Evolutionary conservation across 2,888 invertebrate species (phyloP).

Genomic region (Acrobasis suavella): DNA sequence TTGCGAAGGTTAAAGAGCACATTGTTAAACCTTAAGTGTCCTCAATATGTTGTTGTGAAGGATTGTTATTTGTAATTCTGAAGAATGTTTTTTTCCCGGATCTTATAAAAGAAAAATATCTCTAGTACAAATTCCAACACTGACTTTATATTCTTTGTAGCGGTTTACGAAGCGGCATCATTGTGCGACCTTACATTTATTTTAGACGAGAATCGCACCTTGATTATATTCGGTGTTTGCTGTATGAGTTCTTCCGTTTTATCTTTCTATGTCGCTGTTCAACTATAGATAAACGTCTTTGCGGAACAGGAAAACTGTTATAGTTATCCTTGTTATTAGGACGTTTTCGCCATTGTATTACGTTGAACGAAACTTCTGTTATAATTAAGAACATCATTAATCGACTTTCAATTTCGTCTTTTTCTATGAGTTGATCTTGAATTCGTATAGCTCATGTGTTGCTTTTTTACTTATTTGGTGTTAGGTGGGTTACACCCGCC

Average conservation of each 20-base stretch:
- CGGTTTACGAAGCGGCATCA: slow-evolving; percentile 2
- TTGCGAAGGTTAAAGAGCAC: slow-evolving; percentile 41
- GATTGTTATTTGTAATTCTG: too few species aligned
- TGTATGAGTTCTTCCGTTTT: slow-evolving; percentile 2
- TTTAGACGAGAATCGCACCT: slow-evolving; percentile 3
- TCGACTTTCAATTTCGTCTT: neutral
- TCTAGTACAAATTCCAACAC: slow-evolving; percentile 17
- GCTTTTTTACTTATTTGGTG: neutral
- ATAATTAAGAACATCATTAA: neutral
- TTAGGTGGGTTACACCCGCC: slow-evolving; percentile 31
- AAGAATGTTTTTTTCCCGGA: slow-evolving; percentile 33
- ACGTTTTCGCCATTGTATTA: neutral
- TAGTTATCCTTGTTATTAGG: slow-evolving; percentile 7
- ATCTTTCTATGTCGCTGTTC: slow-evolving; percentile 1
- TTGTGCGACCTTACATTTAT: slow-evolving; percentile 17
- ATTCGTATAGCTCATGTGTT: neutral
- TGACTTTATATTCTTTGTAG: slow-evolving; percentile 18
- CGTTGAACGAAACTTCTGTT: neutral
- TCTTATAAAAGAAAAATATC: slow-evolving; percentile 25
- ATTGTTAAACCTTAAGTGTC: slow-evolving; percentile 51
- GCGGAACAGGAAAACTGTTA: slow-evolving; percentile 1
- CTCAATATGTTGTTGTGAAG: slow-evolving; percentile 46
- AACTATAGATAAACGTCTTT: neutral
- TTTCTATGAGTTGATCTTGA: neutral
- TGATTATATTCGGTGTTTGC: slow-evolving; percentile 2